phyloP scores from a whole-genome alignment of 2,113 vertebrate genomes.

The Poecilia latipinna region DNA sequence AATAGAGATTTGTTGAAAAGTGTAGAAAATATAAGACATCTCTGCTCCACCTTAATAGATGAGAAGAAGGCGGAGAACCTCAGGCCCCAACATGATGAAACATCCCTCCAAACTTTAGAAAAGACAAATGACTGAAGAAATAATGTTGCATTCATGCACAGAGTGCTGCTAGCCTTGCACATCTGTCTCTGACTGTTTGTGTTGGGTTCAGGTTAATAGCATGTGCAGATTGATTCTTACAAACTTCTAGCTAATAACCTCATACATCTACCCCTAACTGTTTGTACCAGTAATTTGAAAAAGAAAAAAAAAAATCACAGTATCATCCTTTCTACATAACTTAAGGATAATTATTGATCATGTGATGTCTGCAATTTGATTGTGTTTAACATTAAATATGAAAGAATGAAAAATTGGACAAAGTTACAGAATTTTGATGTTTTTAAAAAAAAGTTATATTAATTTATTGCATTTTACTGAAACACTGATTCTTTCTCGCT shows the following conservation, averaged over 20 bases:
- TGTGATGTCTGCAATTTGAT: too few relatives aligned
- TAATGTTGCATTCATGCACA: too few relatives aligned
- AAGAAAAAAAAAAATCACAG: not conserved
- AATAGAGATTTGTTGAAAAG: too few relatives aligned
- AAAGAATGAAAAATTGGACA: not conserved
- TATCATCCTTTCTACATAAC: not conserved
- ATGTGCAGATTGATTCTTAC: not conserved
- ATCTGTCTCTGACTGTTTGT: too few relatives aligned
- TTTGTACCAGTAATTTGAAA: not conserved
- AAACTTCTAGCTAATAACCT: not conserved
- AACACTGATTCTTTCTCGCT: not conserved
- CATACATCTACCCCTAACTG: not conserved
- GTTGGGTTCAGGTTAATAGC: too few relatives aligned
- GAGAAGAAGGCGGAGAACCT: too few relatives aligned
- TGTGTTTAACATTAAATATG: not conserved
- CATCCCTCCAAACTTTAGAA: too few relatives aligned
- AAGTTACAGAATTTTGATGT: not conserved
- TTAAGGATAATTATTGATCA: not conserved
- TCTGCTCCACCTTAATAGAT: too few relatives aligned
- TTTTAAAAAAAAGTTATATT: not conserved
- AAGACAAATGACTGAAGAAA: too few relatives aligned
- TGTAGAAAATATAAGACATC: too few relatives aligned
- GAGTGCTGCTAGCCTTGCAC: too few relatives aligned
- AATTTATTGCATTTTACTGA: not conserved
- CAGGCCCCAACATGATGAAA: too few relatives aligned